These are phyloP conservation scores for Chaetodon auriga DNA, from an alignment of 2,113 vertebrate species.

Conservation along the genomic window DNA sequence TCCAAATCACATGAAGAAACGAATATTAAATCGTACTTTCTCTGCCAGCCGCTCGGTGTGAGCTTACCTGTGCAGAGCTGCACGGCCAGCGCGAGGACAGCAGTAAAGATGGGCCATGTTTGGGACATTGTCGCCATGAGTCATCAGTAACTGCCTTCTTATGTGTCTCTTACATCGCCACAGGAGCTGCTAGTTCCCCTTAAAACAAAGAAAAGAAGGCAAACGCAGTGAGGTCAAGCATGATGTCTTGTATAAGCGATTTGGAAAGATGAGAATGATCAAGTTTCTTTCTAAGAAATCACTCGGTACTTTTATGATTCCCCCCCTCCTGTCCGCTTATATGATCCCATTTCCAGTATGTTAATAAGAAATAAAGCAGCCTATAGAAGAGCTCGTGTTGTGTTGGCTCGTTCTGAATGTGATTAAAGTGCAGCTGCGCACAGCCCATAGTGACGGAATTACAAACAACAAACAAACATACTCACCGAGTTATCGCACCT, in stretches of 20 bases:
- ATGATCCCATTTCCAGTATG: too few species aligned
- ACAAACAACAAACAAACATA: background rate
- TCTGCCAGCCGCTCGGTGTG: background rate
- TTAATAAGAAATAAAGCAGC: too few species aligned
- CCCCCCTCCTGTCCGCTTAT: background rate
- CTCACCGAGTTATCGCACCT: conserved; percentile 30
- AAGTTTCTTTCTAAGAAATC: background rate
- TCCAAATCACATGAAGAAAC: background rate
- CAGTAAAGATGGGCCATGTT: conserved; percentile 42
- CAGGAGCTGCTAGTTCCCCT: background rate
- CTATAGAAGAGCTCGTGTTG: too few species aligned
- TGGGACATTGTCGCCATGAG: conserved; percentile 51
- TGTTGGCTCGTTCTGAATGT: background rate
- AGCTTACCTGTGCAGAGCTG: conserved; percentile 65
- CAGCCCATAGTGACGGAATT: background rate
- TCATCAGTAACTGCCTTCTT: conserved; percentile 28
- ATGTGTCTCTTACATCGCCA: conserved; percentile 18
- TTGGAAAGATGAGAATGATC: background rate
- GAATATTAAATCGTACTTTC: background rate
- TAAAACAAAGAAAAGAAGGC: background rate
- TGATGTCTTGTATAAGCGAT: background rate
- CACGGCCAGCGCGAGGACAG: conserved; percentile 39
- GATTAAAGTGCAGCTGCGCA: background rate
- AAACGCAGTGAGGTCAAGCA: background rate
- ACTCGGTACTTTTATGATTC: background rate